Conservation (phyloP, 2,113 vertebrate genomes). For the Lanius ludovicianus region DNA sequence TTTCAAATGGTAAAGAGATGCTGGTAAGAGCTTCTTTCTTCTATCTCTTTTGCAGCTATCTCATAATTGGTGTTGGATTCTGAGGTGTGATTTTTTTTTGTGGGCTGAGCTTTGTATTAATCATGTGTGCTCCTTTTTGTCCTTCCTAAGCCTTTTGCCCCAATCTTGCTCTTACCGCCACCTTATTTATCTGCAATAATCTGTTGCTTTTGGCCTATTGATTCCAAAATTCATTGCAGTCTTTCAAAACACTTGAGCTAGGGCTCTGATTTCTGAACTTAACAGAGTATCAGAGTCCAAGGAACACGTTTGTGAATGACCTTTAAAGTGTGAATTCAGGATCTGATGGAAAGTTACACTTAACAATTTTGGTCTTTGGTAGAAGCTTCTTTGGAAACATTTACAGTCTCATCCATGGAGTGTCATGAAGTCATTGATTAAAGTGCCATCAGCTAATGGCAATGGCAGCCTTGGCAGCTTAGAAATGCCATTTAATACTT, state of each 20-base stretch:
- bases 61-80: background rate
- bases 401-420: background rate
- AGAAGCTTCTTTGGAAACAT: background rate
- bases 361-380: background rate
- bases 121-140: background rate
- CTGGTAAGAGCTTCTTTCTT: background rate
- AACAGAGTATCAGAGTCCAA: background rate
- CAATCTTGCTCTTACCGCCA: background rate
- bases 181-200: background rate
- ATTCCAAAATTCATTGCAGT: background rate
- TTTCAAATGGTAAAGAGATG: background rate
- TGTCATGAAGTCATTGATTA: background rate
- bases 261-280: background rate
- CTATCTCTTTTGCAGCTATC: background rate
- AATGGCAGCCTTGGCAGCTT: background rate
- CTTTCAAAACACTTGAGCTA: background rate
- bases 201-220: background rate
- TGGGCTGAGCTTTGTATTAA: background rate
- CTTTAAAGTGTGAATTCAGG: background rate
- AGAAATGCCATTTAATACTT: slow-evolving; percentile 4
- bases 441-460: background rate
- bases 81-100: background rate
- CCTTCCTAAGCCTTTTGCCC: background rate
- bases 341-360: background rate
- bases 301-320: background rate